A percentile compares a stretch with the other conserved stretches of the same genome.
Evolutionary conservation across 2,113 vertebrate genomes (phyloP).

Genomic region (Boulengeromyrus knoepffleri): DNA sequence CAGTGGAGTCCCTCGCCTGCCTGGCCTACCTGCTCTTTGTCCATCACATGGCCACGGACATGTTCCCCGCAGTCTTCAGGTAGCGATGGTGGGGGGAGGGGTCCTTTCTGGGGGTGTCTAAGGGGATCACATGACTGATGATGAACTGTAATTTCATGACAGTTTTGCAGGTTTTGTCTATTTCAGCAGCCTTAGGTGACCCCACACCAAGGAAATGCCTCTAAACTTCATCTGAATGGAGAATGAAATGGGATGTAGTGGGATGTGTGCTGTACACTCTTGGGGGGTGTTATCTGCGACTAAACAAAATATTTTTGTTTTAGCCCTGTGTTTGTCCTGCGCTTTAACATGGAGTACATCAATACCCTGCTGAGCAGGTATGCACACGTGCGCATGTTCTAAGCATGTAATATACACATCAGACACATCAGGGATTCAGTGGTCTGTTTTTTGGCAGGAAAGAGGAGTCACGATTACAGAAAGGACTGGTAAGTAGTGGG

Average conservation of each 20-base stretch:
- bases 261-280: background rate
- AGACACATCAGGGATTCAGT: background rate
- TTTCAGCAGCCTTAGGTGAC: background rate
- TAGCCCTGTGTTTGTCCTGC: slow-evolving; percentile 82
- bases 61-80: slow-evolving; percentile 82
- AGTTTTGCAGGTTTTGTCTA: background rate
- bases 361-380: slow-evolving; percentile 62
- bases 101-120: no score
- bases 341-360: slow-evolving; percentile 77
- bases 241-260: background rate
- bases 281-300: background rate
- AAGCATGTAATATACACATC: background rate
- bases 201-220: background rate
- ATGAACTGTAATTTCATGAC: background rate
- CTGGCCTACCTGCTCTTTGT: slow-evolving; percentile 88
- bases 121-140: background rate
- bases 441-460: slow-evolving; percentile 58
- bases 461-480: slow-evolving; percentile 77
- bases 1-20: slow-evolving; percentile 71
- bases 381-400: background rate
- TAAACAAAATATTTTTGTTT: slow-evolving; percentile 22
- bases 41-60: slow-evolving; percentile 69
- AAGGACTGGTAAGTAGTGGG: slow-evolving; percentile 79
- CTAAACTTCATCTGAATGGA: background rate
- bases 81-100: slow-evolving; percentile 36